phyloP scores from a whole-genome alignment of 2,797 vertebrate species.

The Natrix natrix region DNA sequence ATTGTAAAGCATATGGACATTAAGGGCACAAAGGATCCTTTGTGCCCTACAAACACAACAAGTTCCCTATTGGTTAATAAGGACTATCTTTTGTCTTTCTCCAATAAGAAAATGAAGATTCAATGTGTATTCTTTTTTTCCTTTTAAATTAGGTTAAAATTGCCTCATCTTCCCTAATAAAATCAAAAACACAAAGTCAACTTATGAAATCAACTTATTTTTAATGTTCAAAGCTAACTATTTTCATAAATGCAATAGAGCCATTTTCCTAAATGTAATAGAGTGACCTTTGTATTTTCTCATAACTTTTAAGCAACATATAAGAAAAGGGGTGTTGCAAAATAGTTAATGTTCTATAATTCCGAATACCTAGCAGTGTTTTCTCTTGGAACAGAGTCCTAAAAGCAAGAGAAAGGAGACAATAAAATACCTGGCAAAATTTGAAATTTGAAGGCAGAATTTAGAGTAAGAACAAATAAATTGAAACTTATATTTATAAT shows the following conservation, averaged over 20 bases:
- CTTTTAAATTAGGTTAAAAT: neutral
- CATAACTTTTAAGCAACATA: slow-evolving; percentile 29
- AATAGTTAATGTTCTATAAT: slow-evolving; percentile 10
- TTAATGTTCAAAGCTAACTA: neutral
- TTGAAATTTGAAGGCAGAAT: neutral
- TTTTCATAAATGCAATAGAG: slow-evolving; percentile 28
- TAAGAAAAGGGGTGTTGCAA: neutral
- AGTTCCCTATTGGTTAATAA: neutral
- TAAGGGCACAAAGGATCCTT: neutral
- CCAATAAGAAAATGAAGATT: neutral
- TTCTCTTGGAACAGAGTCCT: slow-evolving; percentile 9
- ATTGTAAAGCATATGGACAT: neutral
- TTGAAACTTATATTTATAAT: slow-evolving; percentile 18
- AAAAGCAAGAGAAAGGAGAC: slow-evolving; percentile 26
- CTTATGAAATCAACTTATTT: neutral
- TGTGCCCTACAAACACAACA: neutral
- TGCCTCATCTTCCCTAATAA: neutral
- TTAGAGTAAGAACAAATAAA: slow-evolving; percentile 25
- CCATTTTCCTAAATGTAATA: slow-evolving; percentile 20
- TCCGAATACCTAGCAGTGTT: slow-evolving; percentile 14
- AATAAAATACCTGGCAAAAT: neutral
- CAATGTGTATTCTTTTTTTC: neutral
- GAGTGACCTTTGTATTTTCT: slow-evolving; percentile 31
- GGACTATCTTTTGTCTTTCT: neutral
- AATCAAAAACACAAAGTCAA: neutral